A percentile compares a stretch with the other conserved stretches of the same genome.
phyloP scores from a whole-genome alignment of 2,888 invertebrate species.

The Drosophila rellima region DNA sequence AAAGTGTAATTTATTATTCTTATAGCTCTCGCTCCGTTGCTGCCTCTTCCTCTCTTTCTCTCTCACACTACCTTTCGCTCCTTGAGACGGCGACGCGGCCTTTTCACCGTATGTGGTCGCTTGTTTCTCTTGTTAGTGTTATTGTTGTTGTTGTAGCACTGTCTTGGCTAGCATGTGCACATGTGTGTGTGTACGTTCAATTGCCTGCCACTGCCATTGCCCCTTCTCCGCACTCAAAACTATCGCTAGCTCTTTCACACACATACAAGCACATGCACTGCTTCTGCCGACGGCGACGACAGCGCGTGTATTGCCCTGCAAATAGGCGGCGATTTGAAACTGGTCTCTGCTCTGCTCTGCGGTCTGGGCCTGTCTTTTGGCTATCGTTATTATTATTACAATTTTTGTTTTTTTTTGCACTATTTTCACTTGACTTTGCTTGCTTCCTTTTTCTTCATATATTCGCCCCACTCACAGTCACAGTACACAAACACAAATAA shows the following conservation, averaged over 20 bases:
- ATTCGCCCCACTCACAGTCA: conserved; percentile 43
- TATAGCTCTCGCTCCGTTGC: conserved; percentile 72
- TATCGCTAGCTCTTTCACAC: conserved; percentile 60
- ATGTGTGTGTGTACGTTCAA: conserved; percentile 58
- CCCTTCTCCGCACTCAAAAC: conserved; percentile 60
- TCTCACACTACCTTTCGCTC: conserved; percentile 51
- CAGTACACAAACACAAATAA: conserved; percentile 46
- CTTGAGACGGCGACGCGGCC: conserved; percentile 69
- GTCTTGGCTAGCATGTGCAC: conserved; percentile 65
- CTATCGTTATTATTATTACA: conserved; percentile 70
- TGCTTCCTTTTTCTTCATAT: conserved; percentile 56
- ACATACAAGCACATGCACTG: conserved; percentile 51
- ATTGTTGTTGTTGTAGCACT: conserved; percentile 51
- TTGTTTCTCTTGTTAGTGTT: conserved; percentile 49
- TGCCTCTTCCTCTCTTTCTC: conserved; percentile 25
- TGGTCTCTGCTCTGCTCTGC: conserved; percentile 63
- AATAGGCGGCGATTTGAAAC: conserved; percentile 77
- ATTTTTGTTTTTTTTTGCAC: conserved; percentile 58
- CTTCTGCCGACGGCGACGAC: conserved; percentile 41
- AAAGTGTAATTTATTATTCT: conserved; percentile 83
- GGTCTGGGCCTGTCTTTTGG: conserved; percentile 65
- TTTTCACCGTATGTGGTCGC: conserved; percentile 82
- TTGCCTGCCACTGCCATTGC: conserved; percentile 60
- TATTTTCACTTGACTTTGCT: conserved; percentile 59
- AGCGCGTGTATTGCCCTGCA: conserved; percentile 66